Conservation (phyloP, 2,113 vertebrate genomes). For the Anser brachyrhynchus region DNA sequence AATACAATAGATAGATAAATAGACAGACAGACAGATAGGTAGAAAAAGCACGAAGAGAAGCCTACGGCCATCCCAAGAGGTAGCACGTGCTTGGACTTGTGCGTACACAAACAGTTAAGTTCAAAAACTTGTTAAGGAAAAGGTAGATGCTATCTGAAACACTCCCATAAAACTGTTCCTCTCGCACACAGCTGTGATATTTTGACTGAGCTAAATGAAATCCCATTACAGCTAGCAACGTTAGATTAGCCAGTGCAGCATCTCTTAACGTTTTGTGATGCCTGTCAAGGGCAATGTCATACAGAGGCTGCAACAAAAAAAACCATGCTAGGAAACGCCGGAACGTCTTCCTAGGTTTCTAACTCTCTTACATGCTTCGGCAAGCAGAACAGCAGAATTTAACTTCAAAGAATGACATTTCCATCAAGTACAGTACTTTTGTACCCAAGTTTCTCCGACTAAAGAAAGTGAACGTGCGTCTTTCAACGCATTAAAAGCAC, state of each 20-base stretch:
- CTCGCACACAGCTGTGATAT: neutral
- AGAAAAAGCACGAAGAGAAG: neutral
- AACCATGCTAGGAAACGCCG: neutral
- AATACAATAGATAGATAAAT: neutral
- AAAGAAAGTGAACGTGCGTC: accelerated
- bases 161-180: neutral
- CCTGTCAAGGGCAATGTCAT: neutral
- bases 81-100: neutral
- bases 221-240: neutral
- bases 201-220: neutral
- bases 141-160: neutral
- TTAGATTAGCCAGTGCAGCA: neutral
- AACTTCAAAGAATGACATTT: neutral
- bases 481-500: neutral
- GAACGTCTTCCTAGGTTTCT: neutral
- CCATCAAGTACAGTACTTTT: neutral
- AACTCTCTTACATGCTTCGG: neutral
- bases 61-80: neutral
- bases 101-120: neutral
- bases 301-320: neutral
- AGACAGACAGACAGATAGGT: neutral
- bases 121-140: neutral
- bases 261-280: neutral
- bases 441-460: neutral
- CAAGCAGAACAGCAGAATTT: neutral